A percentile compares a stretch with the other conserved stretches of the same genome.
phyloP scores from a whole-genome alignment of 2,797 vertebrate species.

The Chaetodon trifasciatus region DNA sequence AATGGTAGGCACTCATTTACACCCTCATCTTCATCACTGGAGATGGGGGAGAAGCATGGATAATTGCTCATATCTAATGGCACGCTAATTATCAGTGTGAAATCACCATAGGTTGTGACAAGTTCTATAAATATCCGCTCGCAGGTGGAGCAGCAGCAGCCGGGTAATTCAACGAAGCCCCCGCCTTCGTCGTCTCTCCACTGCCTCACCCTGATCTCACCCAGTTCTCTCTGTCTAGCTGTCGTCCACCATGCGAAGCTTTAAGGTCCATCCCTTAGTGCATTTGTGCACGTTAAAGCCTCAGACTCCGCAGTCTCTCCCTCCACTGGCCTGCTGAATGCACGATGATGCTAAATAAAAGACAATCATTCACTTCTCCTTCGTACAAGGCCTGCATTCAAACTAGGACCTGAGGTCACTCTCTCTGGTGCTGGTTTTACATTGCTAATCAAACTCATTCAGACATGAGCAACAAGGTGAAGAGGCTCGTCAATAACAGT shows the following conservation, averaged over 20 bases:
- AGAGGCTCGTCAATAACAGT: constrained; percentile 29
- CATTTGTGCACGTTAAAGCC: constrained; percentile 19
- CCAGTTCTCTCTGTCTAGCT: constrained; percentile 1
- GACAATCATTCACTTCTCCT: constrained; percentile 21
- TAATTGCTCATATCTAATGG: constrained; percentile 77
- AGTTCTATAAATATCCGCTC: constrained; percentile 58
- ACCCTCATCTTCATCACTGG: constrained; percentile 73
- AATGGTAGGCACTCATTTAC: constrained; percentile 67
- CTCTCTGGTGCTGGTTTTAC: constrained; percentile 10
- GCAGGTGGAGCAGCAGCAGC: constrained; percentile 59
- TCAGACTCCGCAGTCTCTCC: constrained; percentile 24
- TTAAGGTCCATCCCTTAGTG: neutral
- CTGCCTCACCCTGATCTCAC: neutral
- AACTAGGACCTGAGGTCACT: constrained; percentile 10
- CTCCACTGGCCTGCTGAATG: constrained; percentile 22
- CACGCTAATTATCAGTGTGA: constrained; percentile 69
- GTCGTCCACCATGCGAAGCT: constrained; percentile 44
- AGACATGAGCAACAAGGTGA: constrained; percentile 37
- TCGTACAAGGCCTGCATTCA: constrained; percentile 11
- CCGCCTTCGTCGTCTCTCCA: constrained; percentile 5
- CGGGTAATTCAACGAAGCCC: constrained; percentile 22
- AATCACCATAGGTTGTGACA: constrained; percentile 59
- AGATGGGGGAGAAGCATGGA: constrained; percentile 44
- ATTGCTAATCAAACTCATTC: constrained; percentile 31
- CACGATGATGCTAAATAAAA: constrained; percentile 28